Percentiles rank a stretch among this genome's conserved stretches.
phyloP scores from a whole-genome alignment of 2,888 invertebrate species.

The Itoplectis maculator region DNA sequence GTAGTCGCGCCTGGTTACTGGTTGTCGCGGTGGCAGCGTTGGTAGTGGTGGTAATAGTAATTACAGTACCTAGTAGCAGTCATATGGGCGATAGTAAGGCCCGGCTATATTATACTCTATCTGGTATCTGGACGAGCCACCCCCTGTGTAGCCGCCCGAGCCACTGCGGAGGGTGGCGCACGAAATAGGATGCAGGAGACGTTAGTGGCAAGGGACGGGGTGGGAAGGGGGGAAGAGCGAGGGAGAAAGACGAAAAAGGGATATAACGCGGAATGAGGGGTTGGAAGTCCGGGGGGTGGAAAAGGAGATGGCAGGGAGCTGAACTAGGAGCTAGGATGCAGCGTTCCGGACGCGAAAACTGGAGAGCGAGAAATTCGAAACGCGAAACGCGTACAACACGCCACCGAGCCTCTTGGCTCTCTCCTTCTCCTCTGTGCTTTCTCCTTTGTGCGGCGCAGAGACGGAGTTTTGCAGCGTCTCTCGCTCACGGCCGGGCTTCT shows the following conservation, averaged over 20 bases:
- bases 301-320: conserved; percentile 8
- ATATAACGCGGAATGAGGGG: conserved; percentile 2
- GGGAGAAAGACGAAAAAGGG: conserved; percentile 31
- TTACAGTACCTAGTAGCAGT: conserved; percentile 44
- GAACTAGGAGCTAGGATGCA: conserved; percentile 35
- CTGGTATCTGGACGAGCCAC: conserved; percentile 3
- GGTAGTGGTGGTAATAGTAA: conserved; percentile 50
- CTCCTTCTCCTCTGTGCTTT: conserved; percentile 55
- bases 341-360: not conserved
- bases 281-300: not conserved
- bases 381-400: conserved; percentile 43
- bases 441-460: conserved; percentile 27
- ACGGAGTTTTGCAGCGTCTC: conserved; percentile 33
- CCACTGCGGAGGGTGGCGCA: conserved; percentile 17
- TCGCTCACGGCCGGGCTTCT: conserved; percentile 22
- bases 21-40: too few species aligned
- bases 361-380: conserved; percentile 50
- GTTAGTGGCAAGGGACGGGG: too few species aligned
- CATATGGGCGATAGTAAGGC: conserved; percentile 29
- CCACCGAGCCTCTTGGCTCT: conserved; percentile 23
- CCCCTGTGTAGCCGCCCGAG: not conserved
- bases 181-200: conserved; percentile 38
- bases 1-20: too few species aligned
- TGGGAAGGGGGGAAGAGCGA: too few species aligned
- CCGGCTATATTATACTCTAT: conserved; percentile 47